Evolutionary conservation across 2,113 vertebrate species (phyloP).

Genomic region (Serinus canaria): DNA sequence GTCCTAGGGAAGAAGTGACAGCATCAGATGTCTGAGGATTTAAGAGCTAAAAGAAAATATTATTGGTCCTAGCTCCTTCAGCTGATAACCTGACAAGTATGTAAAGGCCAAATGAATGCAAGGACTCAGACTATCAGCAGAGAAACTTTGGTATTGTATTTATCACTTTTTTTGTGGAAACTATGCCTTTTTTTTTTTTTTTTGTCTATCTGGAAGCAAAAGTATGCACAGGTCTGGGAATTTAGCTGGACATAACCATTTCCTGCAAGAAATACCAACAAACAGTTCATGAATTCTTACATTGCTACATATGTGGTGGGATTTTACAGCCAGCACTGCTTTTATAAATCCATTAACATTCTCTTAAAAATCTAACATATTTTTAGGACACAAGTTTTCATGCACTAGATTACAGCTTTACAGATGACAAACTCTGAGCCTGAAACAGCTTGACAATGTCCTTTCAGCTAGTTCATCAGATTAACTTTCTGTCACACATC

Average conservation of each 20-base stretch:
- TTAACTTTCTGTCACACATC: slow-evolving; percentile 29
- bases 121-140: neutral
- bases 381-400: neutral
- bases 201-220: neutral
- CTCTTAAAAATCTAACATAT: neutral
- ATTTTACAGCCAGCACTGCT: neutral
- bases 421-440: neutral
- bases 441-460: slow-evolving; percentile 35
- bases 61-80: neutral
- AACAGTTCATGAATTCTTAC: neutral
- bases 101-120: neutral
- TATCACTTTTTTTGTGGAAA: neutral
- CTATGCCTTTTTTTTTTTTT: neutral
- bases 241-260: neutral
- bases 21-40: neutral
- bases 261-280: neutral
- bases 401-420: neutral
- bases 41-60: neutral
- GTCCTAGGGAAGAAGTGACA: neutral
- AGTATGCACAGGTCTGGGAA: neutral
- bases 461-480: slow-evolving; percentile 28
- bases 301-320: neutral
- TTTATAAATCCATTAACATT: neutral
- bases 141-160: neutral
- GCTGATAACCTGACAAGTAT: neutral